These are phyloP conservation scores for Acanthaster planci DNA, from an alignment of 35 echinoderm and acorn worm species.

Conservation along the genomic window DNA sequence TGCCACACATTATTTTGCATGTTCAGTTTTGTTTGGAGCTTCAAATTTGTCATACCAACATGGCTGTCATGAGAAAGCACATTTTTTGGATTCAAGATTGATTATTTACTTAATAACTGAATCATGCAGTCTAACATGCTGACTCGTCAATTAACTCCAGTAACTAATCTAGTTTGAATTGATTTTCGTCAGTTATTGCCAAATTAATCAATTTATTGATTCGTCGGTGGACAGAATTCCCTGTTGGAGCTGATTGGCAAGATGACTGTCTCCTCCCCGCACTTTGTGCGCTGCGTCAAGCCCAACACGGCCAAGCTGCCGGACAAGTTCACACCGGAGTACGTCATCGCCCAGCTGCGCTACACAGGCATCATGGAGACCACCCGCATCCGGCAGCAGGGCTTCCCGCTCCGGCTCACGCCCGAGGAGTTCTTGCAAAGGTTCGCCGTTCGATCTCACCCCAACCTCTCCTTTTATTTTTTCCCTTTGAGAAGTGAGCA, in stretches of 20 bases:
- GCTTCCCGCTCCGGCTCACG: conserved; percentile 82
- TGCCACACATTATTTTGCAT: no score
- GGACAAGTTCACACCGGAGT: conserved; percentile 94
- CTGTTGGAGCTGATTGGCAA: conserved; percentile 82
- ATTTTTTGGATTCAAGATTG: no score
- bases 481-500: no score
- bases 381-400: conserved; percentile 71
- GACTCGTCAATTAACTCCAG: no score
- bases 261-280: conserved; percentile 72
- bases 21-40: no score
- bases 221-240: conserved; percentile 62
- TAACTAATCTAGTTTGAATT: no score
- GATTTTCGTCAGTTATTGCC: no score
- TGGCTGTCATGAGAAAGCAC: no score
- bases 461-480: not conserved
- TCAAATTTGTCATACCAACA: no score
- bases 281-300: conserved; percentile 96
- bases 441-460: not conserved
- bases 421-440: conserved; percentile 81
- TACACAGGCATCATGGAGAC: conserved; percentile 98
- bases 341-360: conserved; percentile 88
- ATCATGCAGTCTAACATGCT: no score
- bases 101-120: no score
- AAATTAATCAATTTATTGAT: no score
- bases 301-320: conserved; percentile 83